Percentiles rank a stretch among this genome's conserved stretches.
Conservation (phyloP, 2,888 invertebrate genomes). For the Eueremaeus valkanovi region DNA sequence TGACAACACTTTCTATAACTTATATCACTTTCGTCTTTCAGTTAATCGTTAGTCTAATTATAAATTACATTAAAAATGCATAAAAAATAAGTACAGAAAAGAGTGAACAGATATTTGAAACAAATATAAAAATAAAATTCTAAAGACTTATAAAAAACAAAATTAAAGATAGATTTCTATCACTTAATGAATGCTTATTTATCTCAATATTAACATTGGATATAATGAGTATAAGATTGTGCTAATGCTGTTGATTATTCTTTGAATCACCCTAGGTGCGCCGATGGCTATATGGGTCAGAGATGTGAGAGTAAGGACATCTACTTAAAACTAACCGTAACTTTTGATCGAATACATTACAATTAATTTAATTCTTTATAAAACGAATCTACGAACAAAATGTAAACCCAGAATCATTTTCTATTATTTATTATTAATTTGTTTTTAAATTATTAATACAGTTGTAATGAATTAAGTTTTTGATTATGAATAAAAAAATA, state of each 20-base stretch:
- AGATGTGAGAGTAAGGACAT: conserved; percentile 76
- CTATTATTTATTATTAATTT: conserved; percentile 24
- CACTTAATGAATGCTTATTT: no score
- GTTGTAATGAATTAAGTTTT: conserved; percentile 7
- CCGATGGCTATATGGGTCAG: conserved; percentile 72
- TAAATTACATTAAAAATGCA: background rate
- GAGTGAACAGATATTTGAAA: background rate
- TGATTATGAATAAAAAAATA: background rate
- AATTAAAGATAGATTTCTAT: no score
- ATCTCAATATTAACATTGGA: no score
- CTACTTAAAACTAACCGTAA: conserved; percentile 43
- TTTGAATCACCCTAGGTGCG: no score
- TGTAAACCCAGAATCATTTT: background rate
- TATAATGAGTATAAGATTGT: no score
- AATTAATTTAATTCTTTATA: background rate
- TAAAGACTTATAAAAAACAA: no score
- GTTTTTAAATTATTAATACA: conserved; percentile 17
- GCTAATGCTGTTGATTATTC: background rate
- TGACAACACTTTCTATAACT: background rate
- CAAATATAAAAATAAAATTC: no score
- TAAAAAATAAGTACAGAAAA: no score
- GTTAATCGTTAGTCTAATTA: background rate
- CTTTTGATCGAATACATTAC: conserved; percentile 25
- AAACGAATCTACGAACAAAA: background rate
- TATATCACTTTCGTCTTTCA: background rate